Evolutionary conservation across 2,888 invertebrate genomes (phyloP).

Genomic region (Isotomurus palustris): DNA sequence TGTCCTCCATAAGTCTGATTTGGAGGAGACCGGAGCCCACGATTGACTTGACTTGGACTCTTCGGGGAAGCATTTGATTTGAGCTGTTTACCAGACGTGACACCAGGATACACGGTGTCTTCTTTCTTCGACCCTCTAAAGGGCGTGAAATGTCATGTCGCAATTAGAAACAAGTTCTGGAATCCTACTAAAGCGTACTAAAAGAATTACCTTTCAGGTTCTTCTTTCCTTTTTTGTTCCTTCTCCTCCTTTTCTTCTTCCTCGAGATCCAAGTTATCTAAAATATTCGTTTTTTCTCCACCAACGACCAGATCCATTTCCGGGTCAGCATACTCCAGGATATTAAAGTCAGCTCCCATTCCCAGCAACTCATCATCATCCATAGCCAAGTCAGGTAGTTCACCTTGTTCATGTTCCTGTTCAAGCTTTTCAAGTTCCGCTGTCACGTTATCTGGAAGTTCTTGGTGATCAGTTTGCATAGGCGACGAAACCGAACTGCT

Average conservation of each 20-base stretch:
- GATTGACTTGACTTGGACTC: not conserved
- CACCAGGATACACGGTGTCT: not conserved
- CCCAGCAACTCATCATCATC: constrained; percentile 79
- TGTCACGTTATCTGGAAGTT: constrained; percentile 64
- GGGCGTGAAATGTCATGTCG: not conserved
- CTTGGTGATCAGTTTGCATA: constrained; percentile 47
- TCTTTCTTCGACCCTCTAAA: constrained; percentile 8
- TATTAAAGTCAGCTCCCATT: constrained; percentile 91
- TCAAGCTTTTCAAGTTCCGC: constrained; percentile 66
- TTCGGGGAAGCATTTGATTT: not conserved
- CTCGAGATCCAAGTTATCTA: constrained; percentile 77
- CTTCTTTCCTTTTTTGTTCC: constrained; percentile 47
- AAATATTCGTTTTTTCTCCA: constrained; percentile 75
- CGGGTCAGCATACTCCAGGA: constrained; percentile 91
- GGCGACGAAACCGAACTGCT: not conserved
- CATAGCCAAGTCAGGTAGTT: constrained; percentile 74
- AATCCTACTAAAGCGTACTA: too few species aligned
- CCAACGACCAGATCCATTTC: constrained; percentile 76
- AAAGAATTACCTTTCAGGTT: constrained; percentile 44
- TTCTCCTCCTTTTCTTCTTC: constrained; percentile 65
- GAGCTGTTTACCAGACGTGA: constrained; percentile 3
- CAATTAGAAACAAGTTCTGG: not conserved
- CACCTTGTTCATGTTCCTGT: constrained; percentile 67
- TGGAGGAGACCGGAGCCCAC: constrained; percentile 14
- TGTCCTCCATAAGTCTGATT: constrained; percentile 41